These are phyloP conservation scores for Dynastes tityus DNA, from an alignment of 2,888 invertebrate species.

Conservation along the genomic window DNA sequence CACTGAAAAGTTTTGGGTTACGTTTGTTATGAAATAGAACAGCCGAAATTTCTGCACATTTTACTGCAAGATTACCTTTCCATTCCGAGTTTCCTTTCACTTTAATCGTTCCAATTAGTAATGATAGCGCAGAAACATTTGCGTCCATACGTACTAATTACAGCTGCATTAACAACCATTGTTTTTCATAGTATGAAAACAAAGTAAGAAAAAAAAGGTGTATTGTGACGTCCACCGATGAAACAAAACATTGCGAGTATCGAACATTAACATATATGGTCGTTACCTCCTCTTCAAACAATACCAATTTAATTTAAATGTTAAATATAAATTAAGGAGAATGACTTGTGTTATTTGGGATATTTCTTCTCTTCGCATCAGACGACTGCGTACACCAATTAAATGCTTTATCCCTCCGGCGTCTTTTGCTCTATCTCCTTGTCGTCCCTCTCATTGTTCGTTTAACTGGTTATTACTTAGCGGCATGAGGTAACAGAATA, in stretches of 20 bases:
- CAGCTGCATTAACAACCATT: neutral
- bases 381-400: slow-evolving; percentile 45
- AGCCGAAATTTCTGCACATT: no score
- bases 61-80: no score
- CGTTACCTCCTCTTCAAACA: slow-evolving; percentile 51
- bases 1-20: no score
- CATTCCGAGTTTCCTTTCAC: no score
- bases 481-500: slow-evolving; percentile 29
- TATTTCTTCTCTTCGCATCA: slow-evolving; percentile 42
- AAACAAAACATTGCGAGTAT: slow-evolving; percentile 45
- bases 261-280: slow-evolving; percentile 48
- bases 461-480: slow-evolving; percentile 52
- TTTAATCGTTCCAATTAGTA: no score
- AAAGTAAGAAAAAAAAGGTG: neutral
- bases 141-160: neutral
- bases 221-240: slow-evolving; percentile 30
- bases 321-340: slow-evolving; percentile 58
- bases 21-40: no score
- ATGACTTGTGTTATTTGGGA: slow-evolving; percentile 56
- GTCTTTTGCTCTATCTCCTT: slow-evolving; percentile 26
- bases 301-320: slow-evolving; percentile 56
- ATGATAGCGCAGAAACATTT: no score
- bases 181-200: slow-evolving; percentile 8
- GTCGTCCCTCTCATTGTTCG: slow-evolving; percentile 51
- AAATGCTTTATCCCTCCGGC: slow-evolving; percentile 41